Evolutionary conservation across 2,113 vertebrate species (phyloP).

Genomic region (Mormyrus iriodes): DNA sequence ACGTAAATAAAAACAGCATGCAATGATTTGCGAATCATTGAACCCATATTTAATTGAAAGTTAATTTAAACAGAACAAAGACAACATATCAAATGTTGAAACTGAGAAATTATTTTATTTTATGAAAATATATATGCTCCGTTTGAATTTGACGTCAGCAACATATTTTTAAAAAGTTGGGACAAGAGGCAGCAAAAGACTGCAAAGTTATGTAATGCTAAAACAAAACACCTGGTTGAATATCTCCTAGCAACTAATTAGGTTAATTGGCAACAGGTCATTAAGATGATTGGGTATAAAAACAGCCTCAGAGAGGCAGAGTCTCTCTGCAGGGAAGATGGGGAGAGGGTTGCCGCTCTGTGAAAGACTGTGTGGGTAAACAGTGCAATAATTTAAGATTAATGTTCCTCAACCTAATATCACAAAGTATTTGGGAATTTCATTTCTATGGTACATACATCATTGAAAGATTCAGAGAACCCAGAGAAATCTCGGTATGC

Average conservation of each 20-base stretch:
- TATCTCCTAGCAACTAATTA: background rate
- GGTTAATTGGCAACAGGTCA: background rate
- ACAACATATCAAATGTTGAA: too few species aligned
- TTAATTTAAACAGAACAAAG: too few species aligned
- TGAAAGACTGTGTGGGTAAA: background rate
- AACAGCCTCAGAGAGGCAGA: background rate
- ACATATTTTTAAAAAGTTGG: too few species aligned
- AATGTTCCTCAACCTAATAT: background rate
- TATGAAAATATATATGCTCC: too few species aligned
- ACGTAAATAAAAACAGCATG: too few species aligned
- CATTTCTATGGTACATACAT: background rate
- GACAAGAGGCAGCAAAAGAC: background rate
- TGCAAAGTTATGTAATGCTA: background rate
- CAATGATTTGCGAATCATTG: too few species aligned
- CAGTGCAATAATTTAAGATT: background rate
- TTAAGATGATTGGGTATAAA: background rate
- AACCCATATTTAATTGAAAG: too few species aligned
- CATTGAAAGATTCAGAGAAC: background rate
- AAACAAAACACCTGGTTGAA: background rate
- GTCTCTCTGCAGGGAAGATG: background rate
- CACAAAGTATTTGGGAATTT: background rate
- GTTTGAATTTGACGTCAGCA: too few species aligned
- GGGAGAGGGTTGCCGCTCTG: background rate
- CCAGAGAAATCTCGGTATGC: background rate
- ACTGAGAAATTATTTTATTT: too few species aligned